These are phyloP conservation scores for Mythimna pallens DNA, from an alignment of 2,888 invertebrate genomes.

Conservation along the genomic window DNA sequence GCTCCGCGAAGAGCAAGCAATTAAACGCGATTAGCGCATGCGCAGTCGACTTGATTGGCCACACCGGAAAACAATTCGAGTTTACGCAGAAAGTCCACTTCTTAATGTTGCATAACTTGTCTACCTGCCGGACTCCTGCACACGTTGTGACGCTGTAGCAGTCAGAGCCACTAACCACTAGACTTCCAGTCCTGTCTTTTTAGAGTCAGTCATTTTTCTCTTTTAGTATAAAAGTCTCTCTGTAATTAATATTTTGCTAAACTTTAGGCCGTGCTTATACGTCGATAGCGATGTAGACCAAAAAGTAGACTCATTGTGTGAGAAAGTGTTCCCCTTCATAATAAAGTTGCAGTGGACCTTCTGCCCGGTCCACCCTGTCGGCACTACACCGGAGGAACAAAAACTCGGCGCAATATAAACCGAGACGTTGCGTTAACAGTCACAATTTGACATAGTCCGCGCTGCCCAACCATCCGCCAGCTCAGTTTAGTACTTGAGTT, in stretches of 20 bases:
- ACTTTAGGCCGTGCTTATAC: background rate
- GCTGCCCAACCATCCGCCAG: background rate
- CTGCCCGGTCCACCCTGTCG: background rate
- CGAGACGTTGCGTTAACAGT: constrained; percentile 31
- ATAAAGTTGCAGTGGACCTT: constrained; percentile 3
- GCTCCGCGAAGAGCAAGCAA: constrained; percentile 31
- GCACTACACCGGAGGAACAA: constrained; percentile 18
- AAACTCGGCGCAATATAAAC: constrained; percentile 30
- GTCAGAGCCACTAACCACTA: too few species aligned
- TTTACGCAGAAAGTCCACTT: constrained; percentile 23
- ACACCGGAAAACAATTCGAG: constrained; percentile 20
- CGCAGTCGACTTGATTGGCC: constrained; percentile 46
- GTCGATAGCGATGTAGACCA: too few species aligned
- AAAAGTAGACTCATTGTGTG: background rate
- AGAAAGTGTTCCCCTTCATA: background rate
- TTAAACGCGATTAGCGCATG: constrained; percentile 64
- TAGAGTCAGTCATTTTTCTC: background rate
- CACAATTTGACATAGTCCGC: constrained; percentile 50
- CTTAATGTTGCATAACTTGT: background rate
- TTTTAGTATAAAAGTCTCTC: background rate
- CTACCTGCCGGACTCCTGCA: too few species aligned
- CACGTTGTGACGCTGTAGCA: too few species aligned
- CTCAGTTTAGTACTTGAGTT: constrained; percentile 37
- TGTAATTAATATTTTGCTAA: background rate
- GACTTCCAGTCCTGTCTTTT: too few species aligned